Percentiles rank a stretch among this genome's conserved stretches.
Evolutionary conservation across 2,888 invertebrate genomes (phyloP).

Genomic region (Eumacrocentrus americanus): DNA sequence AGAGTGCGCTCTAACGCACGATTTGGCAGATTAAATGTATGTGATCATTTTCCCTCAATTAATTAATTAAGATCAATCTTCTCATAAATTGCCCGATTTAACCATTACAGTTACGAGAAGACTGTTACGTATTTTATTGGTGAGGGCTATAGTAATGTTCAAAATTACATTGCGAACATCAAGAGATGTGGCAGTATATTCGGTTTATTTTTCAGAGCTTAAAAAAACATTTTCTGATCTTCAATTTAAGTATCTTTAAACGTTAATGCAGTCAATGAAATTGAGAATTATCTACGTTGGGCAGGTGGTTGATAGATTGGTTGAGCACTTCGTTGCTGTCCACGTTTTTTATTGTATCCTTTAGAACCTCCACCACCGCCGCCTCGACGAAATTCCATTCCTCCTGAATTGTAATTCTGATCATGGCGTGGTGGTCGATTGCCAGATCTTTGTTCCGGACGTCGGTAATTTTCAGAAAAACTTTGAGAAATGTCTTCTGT

Average conservation of each 20-base stretch:
- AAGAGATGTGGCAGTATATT: conserved; percentile 2
- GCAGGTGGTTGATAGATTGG: conserved; percentile 59
- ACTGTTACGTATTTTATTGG: background rate
- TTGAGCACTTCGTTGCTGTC: conserved; percentile 54
- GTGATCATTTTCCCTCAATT: background rate
- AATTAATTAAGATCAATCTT: background rate
- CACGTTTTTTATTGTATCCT: conserved; percentile 46
- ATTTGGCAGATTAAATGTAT: background rate
- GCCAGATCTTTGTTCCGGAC: conserved; percentile 47
- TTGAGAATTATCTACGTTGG: conserved; percentile 45
- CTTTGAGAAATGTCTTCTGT: conserved; percentile 52
- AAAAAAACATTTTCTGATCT: background rate
- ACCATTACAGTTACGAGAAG: background rate
- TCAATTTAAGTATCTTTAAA: conserved; percentile 1
- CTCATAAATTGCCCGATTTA: background rate
- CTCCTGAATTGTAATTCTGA: conserved; percentile 41
- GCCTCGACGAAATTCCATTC: conserved; percentile 52
- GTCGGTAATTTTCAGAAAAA: conserved; percentile 40
- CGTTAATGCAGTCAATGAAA: background rate
- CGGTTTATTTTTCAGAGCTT: background rate
- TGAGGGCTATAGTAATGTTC: background rate
- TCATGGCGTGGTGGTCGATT: conserved; percentile 53
- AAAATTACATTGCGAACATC: background rate
- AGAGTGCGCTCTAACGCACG: background rate
- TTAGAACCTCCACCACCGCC: conserved; percentile 41